phyloP scores from a whole-genome alignment of 2,113 vertebrate species.

The Melanotaenia duboulayi region DNA sequence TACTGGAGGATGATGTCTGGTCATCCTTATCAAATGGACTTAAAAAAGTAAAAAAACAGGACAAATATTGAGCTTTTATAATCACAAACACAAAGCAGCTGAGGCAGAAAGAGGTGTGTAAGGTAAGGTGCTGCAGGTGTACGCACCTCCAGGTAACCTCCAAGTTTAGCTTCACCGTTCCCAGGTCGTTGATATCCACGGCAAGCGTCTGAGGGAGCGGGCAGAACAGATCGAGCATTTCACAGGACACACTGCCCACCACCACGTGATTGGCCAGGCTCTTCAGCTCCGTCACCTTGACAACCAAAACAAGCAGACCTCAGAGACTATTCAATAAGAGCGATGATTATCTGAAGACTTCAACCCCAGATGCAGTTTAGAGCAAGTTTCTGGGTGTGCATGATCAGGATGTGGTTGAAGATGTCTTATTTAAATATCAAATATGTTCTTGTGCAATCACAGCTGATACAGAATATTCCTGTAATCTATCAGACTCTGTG shows the following conservation, averaged over 20 bases:
- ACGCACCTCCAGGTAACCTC: constrained; percentile 97
- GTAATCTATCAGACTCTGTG: too few species aligned
- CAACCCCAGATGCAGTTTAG: background rate
- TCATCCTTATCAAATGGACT: constrained; percentile 99
- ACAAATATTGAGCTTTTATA: background rate
- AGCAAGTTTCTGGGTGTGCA: background rate
- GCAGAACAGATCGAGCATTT: constrained; percentile 96
- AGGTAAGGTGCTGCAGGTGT: background rate
- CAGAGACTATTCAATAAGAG: background rate
- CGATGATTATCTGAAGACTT: background rate
- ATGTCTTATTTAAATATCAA: background rate
- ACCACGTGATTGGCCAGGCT: constrained; percentile 97
- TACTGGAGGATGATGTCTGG: constrained; percentile 90
- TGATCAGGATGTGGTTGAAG: background rate
- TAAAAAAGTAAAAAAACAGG: constrained; percentile 6
- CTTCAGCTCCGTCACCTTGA: constrained; percentile 95
- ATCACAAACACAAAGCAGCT: background rate
- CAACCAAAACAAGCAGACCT: constrained; percentile 47
- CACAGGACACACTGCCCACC: constrained; percentile 96
- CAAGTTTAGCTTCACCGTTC: constrained; percentile 96
- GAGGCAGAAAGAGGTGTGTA: too few species aligned
- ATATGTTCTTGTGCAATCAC: background rate
- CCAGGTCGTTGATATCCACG: constrained; percentile 97
- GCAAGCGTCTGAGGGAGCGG: constrained; percentile 96
- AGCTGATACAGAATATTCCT: background rate